These are phyloP conservation scores for Paradoxurus hermaphroditus DNA, from an alignment of 2,113 vertebrate genomes.

Conservation along the genomic window DNA sequence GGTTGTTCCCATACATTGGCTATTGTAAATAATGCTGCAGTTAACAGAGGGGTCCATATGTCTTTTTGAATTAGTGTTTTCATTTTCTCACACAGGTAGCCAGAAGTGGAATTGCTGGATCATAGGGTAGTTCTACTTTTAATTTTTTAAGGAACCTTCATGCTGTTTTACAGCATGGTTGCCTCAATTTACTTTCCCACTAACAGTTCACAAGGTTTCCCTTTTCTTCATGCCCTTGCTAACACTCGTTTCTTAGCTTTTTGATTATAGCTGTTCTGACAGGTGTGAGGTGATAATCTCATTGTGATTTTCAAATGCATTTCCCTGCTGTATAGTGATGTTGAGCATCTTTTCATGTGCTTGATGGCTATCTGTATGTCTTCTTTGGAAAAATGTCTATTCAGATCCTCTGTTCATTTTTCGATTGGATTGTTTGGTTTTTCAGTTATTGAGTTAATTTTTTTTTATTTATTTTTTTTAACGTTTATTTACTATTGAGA, in stretches of 20 bases:
- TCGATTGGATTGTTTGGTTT: neutral
- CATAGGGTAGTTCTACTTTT: neutral
- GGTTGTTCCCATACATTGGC: neutral
- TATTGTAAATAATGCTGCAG: neutral
- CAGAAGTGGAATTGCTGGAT: neutral
- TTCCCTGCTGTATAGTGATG: neutral
- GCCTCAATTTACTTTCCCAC: neutral
- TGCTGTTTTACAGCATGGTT: neutral
- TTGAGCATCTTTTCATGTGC: neutral
- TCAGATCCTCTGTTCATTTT: neutral
- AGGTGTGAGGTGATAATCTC: neutral
- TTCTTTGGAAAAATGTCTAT: neutral
- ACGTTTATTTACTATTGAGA: no score
- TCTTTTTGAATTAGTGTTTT: neutral
- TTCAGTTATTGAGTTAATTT: neutral
- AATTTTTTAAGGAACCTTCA: neutral
- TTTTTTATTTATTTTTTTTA: no score
- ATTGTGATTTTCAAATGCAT: neutral
- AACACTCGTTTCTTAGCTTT: neutral
- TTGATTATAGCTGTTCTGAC: neutral
- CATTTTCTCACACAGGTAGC: neutral
- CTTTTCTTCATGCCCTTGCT: neutral
- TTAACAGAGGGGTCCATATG: neutral
- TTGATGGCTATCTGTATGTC: neutral
- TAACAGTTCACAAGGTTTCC: neutral